Conservation (phyloP, 2,113 vertebrate species). For the Craseonycteris thonglongyai region DNA sequence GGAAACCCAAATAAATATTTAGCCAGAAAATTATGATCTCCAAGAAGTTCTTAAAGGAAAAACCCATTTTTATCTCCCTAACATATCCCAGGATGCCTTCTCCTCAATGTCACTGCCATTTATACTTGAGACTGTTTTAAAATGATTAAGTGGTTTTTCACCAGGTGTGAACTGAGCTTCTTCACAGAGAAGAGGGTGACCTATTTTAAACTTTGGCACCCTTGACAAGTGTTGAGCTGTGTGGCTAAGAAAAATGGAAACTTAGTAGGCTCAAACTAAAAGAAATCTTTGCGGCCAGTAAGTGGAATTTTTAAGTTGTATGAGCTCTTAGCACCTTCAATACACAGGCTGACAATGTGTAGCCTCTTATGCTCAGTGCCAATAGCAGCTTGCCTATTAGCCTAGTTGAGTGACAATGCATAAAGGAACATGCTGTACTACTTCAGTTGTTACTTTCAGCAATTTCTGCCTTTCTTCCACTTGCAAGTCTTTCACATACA, state of each 20-base stretch:
- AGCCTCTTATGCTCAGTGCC: neutral
- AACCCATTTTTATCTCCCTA: neutral
- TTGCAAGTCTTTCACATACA: neutral
- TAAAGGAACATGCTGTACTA: rapidly evolving
- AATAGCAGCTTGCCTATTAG: neutral
- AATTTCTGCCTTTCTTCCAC: neutral
- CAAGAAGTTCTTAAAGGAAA: neutral
- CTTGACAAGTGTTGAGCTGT: neutral
- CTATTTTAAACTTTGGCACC: slow-evolving; percentile 25
- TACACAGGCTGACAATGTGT: neutral
- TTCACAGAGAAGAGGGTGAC: neutral
- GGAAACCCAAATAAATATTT: neutral
- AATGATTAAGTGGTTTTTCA: neutral
- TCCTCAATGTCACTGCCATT: neutral
- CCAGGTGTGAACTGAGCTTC: neutral
- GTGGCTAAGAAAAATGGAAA: slow-evolving; percentile 18
- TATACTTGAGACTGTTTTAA: neutral
- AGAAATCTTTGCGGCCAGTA: neutral
- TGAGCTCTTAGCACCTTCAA: slow-evolving; percentile 43
- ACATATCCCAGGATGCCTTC: neutral
- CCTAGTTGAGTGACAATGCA: neutral
- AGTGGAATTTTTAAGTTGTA: neutral
- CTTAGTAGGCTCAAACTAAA: neutral
- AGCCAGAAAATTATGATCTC: neutral
- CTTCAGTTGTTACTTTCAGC: neutral